phyloP scores from a whole-genome alignment of 2,888 invertebrate species.

The Melinopterus prodromus region DNA sequence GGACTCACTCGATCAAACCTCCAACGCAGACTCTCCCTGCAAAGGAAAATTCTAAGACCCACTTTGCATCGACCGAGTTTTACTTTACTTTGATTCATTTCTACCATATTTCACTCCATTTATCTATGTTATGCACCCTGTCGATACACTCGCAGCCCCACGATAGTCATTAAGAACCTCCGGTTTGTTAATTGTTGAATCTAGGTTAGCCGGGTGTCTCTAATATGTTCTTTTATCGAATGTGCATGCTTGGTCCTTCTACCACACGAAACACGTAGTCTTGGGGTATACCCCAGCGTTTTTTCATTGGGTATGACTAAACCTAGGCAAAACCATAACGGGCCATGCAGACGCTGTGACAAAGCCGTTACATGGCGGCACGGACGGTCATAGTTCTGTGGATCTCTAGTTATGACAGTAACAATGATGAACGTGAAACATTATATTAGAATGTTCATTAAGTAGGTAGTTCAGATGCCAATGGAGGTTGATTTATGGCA shows the following conservation, averaged over 20 bases:
- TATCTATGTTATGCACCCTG: neutral
- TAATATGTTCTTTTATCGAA: too few species aligned
- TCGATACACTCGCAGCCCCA: neutral
- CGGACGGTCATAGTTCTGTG: too few species aligned
- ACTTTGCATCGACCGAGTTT: neutral
- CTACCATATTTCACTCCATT: neutral
- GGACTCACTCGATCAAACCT: neutral
- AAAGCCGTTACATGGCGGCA: too few species aligned
- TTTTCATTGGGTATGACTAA: too few species aligned
- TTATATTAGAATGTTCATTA: slow-evolving; percentile 32
- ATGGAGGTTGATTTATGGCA: slow-evolving; percentile 27
- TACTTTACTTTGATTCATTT: neutral
- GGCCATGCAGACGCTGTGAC: too few species aligned
- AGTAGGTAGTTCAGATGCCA: slow-evolving; percentile 11
- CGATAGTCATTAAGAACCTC: too few species aligned
- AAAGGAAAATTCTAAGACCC: neutral
- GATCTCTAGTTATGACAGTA: slow-evolving; percentile 26
- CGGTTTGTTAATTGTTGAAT: too few species aligned
- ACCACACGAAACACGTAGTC: too few species aligned
- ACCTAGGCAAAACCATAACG: too few species aligned
- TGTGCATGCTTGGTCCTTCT: too few species aligned
- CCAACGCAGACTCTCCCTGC: neutral
- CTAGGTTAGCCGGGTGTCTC: too few species aligned
- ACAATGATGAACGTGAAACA: slow-evolving; percentile 30
- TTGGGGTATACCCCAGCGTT: too few species aligned